These are phyloP conservation scores for Microcebus ravelobensis DNA, from an alignment of 2,113 vertebrate genomes.

Conservation along the genomic window DNA sequence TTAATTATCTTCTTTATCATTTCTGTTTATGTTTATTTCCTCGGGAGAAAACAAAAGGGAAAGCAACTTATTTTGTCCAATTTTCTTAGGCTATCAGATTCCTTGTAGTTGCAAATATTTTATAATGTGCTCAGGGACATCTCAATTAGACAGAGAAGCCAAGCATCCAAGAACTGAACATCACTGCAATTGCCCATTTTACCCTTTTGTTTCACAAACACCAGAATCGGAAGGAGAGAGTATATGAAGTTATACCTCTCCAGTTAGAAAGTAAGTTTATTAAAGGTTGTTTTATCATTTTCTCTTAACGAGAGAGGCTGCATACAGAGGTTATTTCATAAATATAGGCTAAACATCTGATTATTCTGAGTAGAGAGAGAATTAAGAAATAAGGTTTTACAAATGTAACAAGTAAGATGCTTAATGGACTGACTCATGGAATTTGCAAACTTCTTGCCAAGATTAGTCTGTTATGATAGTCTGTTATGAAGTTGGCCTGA, in stretches of 20 bases:
- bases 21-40: background rate
- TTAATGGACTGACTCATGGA: background rate
- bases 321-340: background rate
- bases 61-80: background rate
- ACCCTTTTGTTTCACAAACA: background rate
- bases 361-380: background rate
- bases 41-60: background rate
- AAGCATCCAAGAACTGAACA: background rate
- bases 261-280: background rate
- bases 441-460: background rate
- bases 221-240: background rate
- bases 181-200: background rate
- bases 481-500: background rate
- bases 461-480: background rate
- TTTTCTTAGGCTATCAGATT: slow-evolving; percentile 1
- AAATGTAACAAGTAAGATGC: background rate
- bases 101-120: background rate
- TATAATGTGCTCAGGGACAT: background rate
- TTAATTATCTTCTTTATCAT: background rate
- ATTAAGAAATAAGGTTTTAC: background rate
- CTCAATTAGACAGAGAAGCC: background rate
- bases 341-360: background rate
- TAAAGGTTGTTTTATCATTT: slow-evolving; percentile 23
- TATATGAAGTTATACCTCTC: background rate
- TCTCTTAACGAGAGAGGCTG: background rate